Base-by-base conservation (phyloP, 2,113 vertebrate genomes). In the Pachyramphus minor region DNA sequence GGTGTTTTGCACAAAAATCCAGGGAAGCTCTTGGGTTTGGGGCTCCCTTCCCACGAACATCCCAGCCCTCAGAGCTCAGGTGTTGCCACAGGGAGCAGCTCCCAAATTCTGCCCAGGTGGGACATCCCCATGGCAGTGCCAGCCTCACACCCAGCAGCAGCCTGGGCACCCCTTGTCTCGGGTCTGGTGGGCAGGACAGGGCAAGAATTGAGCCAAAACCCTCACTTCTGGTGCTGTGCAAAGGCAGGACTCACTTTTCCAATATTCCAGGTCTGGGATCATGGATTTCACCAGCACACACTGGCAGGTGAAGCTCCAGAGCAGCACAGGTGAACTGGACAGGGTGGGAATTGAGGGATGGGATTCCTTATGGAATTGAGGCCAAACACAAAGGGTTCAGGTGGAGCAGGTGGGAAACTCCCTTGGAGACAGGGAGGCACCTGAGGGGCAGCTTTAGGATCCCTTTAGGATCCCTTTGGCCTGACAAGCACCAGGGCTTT, bases 261-360 rank as follows among this genome's bases (percentile, higher is more conserved):
- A 18, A 42, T 30, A 28, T 37, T 27, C 18, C 79, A 76, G 35
- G 14, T 33, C 37, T 10, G 18, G 11, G 11, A 16, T 73, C 39
- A 2, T 11, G 50, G 44, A n/a, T 79, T 56, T 31, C 66, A 72
- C 20, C 44, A 13, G 50, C 3, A 6, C 22, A 42, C 35, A 33
- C 12, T 0, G 2, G 7, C 0, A 1, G 20, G 35, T 8, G 4
- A 44, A 78, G 44, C 59, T 67, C 41, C 11, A 6, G 66, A 18
- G 28, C 35, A 42, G 21, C 33, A 39, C 3, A 4, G 35, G 35
- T 10, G 50, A 64, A 58, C 18, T 33, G 56, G 63, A 41, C 47
- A 41, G 2, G 2, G 33, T 21, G 21, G 58, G 52, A 35, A 58
- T 14, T 58, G 33, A 35, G 56, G 33, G n/a, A 35, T 58, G 56